Conservation (phyloP, 2,797 vertebrate species). For the Dendrocincla fuliginosa region DNA sequence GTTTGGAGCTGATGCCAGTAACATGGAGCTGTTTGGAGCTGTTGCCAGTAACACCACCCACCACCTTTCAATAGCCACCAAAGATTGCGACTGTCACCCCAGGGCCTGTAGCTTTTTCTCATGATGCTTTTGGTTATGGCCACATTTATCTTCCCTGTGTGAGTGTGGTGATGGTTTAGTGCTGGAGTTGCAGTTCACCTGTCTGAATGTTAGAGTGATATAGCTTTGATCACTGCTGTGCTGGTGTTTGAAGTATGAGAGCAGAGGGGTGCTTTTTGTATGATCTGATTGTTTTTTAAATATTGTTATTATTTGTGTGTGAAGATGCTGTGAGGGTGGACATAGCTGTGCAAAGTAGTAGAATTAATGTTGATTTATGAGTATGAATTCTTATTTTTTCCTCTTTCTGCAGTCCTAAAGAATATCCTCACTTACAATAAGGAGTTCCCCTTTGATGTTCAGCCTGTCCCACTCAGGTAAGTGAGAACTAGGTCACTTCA, state of each 20-base stretch:
- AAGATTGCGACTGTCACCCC: accelerated
- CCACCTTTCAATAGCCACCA: not conserved
- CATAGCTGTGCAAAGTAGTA: not conserved
- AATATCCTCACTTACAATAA: conserved; percentile 96
- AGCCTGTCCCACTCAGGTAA: conserved; percentile 95
- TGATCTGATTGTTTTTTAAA: not conserved
- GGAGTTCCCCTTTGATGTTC: conserved; percentile 96
- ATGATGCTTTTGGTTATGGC: not conserved
- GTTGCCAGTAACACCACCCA: not conserved
- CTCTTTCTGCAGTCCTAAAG: conserved; percentile 85
- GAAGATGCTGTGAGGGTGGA: not conserved
- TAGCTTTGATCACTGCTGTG: not conserved
- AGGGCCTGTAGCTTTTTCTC: not conserved
- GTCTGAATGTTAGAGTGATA: not conserved
- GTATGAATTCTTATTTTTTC: not conserved
- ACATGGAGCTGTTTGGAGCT: not conserved
- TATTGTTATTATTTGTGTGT: not conserved
- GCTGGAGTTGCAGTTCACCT: not conserved
- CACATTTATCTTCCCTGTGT: not conserved
- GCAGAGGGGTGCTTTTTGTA: not conserved
- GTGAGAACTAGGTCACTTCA: not conserved
- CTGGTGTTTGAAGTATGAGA: not conserved
- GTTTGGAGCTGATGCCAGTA: not conserved
- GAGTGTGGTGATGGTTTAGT: not conserved
- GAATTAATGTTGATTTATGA: not conserved